phyloP scores from a whole-genome alignment of 2,113 vertebrate genomes.

The Catharus minimus region DNA sequence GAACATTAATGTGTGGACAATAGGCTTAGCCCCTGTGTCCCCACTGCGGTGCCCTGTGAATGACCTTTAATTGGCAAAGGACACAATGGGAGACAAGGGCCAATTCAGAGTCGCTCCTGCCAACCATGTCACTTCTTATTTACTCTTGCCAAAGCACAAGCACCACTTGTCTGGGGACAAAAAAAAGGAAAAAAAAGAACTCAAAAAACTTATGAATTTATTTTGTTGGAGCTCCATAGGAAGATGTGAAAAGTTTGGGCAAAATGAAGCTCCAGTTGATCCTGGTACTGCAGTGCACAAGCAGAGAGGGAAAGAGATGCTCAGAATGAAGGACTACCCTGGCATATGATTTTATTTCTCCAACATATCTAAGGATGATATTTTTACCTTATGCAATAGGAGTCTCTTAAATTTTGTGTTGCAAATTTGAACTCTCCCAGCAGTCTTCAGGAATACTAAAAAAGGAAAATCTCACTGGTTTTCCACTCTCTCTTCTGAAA shows the following conservation, averaged over 20 bases:
- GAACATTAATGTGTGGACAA: constrained; percentile 30
- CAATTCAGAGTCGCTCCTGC: not conserved
- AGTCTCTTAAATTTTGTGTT: not conserved
- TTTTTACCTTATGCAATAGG: not conserved
- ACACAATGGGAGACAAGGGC: constrained; percentile 43
- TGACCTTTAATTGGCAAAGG: constrained; percentile 38
- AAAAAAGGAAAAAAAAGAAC: not conserved
- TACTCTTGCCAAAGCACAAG: not conserved
- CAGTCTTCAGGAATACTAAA: not conserved
- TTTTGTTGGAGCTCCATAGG: not conserved
- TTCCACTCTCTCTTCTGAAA: not conserved
- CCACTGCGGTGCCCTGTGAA: not conserved
- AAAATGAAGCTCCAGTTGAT: not conserved
- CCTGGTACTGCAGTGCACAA: not conserved
- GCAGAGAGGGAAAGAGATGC: not conserved
- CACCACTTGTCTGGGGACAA: not conserved
- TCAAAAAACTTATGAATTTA: not conserved
- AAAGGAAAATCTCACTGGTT: not conserved
- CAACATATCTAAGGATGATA: not conserved
- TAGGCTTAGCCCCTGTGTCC: not conserved
- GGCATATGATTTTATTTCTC: not conserved
- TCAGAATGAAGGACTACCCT: not conserved
- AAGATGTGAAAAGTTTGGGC: not conserved
- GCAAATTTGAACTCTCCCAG: not conserved
- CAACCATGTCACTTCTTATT: constrained; percentile 19